Evolutionary conservation across 2,888 invertebrate genomes (phyloP), one percentile per base, ranked within the genome.

Genomic region (Lochmaea crataegi): DNA sequence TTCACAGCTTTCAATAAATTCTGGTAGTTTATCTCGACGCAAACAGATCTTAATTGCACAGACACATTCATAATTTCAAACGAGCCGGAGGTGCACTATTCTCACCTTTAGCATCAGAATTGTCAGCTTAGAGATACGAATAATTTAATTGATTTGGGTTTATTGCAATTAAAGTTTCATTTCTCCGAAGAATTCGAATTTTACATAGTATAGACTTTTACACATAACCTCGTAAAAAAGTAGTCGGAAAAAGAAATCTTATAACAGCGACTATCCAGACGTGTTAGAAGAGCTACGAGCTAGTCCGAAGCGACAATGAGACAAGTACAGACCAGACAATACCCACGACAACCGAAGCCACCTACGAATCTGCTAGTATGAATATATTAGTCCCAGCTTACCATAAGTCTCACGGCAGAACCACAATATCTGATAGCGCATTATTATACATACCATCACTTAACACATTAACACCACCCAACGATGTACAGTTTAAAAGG

Each of bases 371-470:
- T 67, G 77, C 82, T 81, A 80, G 84, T 84, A 85, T 85, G 84
- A 85, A 85, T 85, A 85, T 85, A 85, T 85, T 85, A 85, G 82
- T 82, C 78, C 79, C 76, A 77, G 82, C 82, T 83, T 83, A 84
- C 83, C 83, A 84, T 85, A 84, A 85, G 81, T 85, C 83, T 84
- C 81, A 53, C 41, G 78, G 77, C 70, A 68, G 71, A 70, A 74
- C 74, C 73, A 77, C 76, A 76, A 76, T 78, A 78, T 78, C 78
- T 75, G 78, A 78, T 78, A 74, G 72, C 67, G 75, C 75, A 70
- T 78, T 78, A 78, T 78, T 78, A 75, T 76, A 78, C 76, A 75
- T 78, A 78, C 74, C 78, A 74, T 75, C 76, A 73, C 73, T 74
- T 64, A 73, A 70, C 69, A 68, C 78, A 77, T 77, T 76, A 76